These are phyloP conservation scores for Kuschelorhynchus macadamiae DNA, from an alignment of 2,888 invertebrate species.

Conservation along the genomic window DNA sequence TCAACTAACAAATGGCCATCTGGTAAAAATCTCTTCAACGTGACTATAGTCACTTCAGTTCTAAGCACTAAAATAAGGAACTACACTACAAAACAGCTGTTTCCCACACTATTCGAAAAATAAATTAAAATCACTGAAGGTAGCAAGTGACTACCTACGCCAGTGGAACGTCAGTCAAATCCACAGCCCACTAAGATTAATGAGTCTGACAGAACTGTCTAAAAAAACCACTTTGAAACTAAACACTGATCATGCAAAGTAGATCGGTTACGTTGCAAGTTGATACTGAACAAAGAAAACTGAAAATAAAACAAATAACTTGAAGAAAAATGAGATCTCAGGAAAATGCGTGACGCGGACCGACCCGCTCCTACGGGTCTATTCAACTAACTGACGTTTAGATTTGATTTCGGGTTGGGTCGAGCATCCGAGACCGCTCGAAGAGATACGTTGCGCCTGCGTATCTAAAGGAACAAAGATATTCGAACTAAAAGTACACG, in stretches of 20 bases:
- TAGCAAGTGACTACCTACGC: slow-evolving; percentile 47
- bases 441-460: slow-evolving; percentile 32
- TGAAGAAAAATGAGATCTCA: slow-evolving; percentile 31
- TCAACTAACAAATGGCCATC: too few species aligned
- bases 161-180: slow-evolving; percentile 49
- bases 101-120: slow-evolving; percentile 3
- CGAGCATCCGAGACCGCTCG: slow-evolving; percentile 41
- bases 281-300: slow-evolving; percentile 23
- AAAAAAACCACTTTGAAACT: slow-evolving; percentile 24
- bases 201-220: slow-evolving; percentile 26
- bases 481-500: slow-evolving; percentile 28
- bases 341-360: slow-evolving; percentile 23
- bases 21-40: too few species aligned
- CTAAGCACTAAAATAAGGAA: neutral
- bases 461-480: slow-evolving; percentile 34
- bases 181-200: slow-evolving; percentile 43
- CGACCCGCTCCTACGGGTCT: slow-evolving; percentile 37
- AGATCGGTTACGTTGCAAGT: neutral
- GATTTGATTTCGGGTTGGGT: slow-evolving; percentile 46
- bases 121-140: slow-evolving; percentile 3
- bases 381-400: slow-evolving; percentile 48
- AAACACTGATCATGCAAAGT: neutral
- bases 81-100: too few species aligned
- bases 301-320: slow-evolving; percentile 27
- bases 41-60: neutral